Conservation (phyloP, 2,797 vertebrate species). For the Hypotaenidia philippensis region DNA sequence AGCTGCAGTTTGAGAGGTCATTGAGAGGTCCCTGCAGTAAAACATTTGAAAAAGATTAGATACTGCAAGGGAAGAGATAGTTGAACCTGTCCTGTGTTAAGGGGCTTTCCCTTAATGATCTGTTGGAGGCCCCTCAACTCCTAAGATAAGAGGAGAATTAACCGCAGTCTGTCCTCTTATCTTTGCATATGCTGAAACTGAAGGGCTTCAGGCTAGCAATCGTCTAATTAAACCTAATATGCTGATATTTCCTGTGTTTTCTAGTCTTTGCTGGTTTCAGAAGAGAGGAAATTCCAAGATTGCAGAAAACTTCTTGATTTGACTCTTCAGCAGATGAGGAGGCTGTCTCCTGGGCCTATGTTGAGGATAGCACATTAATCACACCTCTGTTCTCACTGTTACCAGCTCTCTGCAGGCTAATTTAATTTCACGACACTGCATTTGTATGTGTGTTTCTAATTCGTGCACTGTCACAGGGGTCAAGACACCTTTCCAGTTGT, state of each 20-base stretch:
- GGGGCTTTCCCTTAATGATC: slow-evolving; percentile 44
- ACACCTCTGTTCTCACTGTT: neutral
- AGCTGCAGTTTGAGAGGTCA: slow-evolving; percentile 46
- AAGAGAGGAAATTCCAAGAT: neutral
- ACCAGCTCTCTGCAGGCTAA: neutral
- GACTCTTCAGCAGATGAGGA: neutral
- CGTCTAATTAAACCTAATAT: neutral
- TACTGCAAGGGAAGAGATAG: neutral
- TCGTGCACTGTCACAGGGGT: neutral
- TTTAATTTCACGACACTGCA: neutral
- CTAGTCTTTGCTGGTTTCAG: neutral
- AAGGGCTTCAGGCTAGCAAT: neutral
- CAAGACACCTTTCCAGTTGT: neutral
- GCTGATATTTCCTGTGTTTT: neutral
- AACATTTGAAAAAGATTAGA: slow-evolving; percentile 61
- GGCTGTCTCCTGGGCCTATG: neutral
- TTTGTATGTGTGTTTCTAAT: slow-evolving; percentile 9
- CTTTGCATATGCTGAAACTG: neutral
- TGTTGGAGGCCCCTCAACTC: neutral
- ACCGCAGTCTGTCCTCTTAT: slow-evolving; percentile 8
- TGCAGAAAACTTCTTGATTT: neutral
- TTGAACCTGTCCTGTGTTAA: slow-evolving; percentile 18
- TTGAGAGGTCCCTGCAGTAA: slow-evolving; percentile 47
- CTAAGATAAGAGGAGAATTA: slow-evolving; percentile 30
- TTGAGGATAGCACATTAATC: neutral